These are phyloP conservation scores for Ellobius talpinus DNA, from an alignment of 2,113 vertebrate species.

Conservation along the genomic window DNA sequence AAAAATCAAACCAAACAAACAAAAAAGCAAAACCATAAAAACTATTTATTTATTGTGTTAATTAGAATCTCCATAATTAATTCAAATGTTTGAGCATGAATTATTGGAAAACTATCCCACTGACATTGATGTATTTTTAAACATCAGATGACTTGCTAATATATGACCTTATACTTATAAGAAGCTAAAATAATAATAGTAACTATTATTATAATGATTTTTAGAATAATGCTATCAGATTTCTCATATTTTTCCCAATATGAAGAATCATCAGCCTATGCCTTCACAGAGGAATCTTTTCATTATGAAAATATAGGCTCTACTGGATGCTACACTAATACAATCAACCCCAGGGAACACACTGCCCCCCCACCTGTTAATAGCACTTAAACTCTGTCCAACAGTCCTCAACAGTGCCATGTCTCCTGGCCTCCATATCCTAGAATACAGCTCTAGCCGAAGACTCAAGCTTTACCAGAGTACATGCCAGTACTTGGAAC, in stretches of 20 bases:
- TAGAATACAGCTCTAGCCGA: background rate
- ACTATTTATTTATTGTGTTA: background rate
- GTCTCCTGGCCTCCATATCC: background rate
- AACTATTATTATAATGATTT: background rate
- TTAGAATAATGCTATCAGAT: background rate
- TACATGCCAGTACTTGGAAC: background rate
- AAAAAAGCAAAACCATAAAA: no score
- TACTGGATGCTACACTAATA: background rate
- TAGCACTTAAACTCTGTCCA: background rate
- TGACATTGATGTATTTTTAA: conserved; percentile 43
- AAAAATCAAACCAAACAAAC: background rate
- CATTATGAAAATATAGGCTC: background rate
- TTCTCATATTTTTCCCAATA: background rate
- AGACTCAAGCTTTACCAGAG: background rate
- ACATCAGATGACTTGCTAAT: background rate
- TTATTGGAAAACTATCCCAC: background rate
- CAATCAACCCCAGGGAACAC: background rate
- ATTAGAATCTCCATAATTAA: conserved; percentile 23
- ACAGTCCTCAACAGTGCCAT: background rate
- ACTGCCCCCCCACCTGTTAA: background rate
- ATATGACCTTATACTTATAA: background rate
- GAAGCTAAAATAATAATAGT: background rate
- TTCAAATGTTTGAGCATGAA: background rate
- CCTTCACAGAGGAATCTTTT: background rate
- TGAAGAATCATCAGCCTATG: background rate